A percentile compares a stretch with the other conserved stretches of the same genome.
Conservation (phyloP, 2,797 vertebrate species). For the Esox masquinongy region DNA sequence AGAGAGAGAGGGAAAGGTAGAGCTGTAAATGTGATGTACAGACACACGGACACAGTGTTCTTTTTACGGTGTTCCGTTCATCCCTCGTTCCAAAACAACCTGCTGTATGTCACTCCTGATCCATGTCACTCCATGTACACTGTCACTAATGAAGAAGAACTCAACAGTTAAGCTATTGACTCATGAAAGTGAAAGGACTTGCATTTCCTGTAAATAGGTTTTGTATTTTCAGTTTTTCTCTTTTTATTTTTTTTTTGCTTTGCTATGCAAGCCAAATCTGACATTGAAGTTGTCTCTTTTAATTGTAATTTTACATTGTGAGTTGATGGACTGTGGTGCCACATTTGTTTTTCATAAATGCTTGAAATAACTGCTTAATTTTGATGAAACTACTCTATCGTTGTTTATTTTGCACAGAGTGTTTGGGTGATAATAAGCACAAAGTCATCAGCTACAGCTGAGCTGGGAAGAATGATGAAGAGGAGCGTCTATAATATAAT, state of each 20-base stretch:
- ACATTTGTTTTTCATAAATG: conserved; percentile 74
- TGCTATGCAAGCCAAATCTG: conserved; percentile 96
- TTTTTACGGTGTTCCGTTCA: conserved; percentile 77
- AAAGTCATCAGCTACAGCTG: conserved; percentile 88
- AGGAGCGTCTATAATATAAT: conserved; percentile 56
- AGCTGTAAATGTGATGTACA: conserved; percentile 98
- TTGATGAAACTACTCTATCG: conserved; percentile 70
- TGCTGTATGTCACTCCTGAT: conserved; percentile 73
- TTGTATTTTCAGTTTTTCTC: conserved; percentile 77
- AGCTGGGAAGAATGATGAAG: conserved; percentile 79
- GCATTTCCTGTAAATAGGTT: conserved; percentile 95
- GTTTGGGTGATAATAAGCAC: conserved; percentile 99
- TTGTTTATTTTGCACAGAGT: conserved; percentile 96
- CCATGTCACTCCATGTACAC: conserved; percentile 68
- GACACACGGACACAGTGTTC: conserved; percentile 87
- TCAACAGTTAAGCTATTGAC: conserved; percentile 55
- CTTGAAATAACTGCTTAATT: conserved; percentile 69
- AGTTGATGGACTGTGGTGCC: conserved; percentile 88
- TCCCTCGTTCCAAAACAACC: conserved; percentile 74
- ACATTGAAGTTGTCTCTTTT: conserved; percentile 85
- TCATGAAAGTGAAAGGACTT: conserved; percentile 84
- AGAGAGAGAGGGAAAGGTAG: conserved; percentile 33
- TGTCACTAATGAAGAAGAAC: conserved; percentile 62
- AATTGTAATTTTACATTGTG: conserved; percentile 93
- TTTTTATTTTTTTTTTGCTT: conserved; percentile 86